Evolutionary conservation across 37 sponge, comb jelly and placozoan genomes (phyloP).

Genomic region (Chondrilla cf. caribensis): DNA sequence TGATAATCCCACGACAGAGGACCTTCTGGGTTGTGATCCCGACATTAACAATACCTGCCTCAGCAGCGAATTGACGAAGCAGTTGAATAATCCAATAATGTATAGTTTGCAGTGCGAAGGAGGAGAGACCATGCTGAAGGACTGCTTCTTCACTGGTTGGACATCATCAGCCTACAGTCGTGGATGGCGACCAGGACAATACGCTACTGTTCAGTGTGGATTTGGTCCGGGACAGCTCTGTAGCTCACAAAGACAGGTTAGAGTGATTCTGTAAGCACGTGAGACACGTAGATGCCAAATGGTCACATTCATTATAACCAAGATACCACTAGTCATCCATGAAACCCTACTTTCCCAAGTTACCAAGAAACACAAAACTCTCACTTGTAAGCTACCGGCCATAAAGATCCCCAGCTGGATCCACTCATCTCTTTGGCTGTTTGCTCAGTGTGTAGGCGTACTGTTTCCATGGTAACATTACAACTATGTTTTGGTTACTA

Average conservation of each 20-base stretch:
- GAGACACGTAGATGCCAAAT: too few species aligned
- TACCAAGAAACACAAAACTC: too few species aligned
- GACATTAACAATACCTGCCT: neutral
- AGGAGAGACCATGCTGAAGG: neutral
- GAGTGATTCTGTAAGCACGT: neutral
- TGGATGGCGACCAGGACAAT: neutral
- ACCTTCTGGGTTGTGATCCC: slow-evolving; percentile 13
- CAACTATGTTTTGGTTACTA: too few species aligned
- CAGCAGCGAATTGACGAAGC: neutral
- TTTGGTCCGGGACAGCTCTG: slow-evolving; percentile 43
- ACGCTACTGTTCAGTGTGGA: slow-evolving; percentile 67
- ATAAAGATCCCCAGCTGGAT: too few species aligned
- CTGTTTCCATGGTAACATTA: too few species aligned
- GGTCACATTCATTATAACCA: too few species aligned
- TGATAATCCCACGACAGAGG: slow-evolving; percentile 1
- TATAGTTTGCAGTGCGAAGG: neutral
- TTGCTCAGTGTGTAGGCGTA: too few species aligned
- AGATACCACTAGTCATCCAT: too few species aligned
- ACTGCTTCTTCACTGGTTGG: neutral
- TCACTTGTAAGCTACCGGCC: too few species aligned
- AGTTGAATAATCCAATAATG: slow-evolving; percentile 4
- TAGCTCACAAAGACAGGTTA: neutral
- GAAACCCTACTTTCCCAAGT: too few species aligned
- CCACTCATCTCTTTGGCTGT: too few species aligned
- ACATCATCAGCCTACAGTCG: neutral